These are phyloP conservation scores for Actenoides hombroni DNA, from an alignment of 2,113 vertebrate genomes.

Conservation along the genomic window DNA sequence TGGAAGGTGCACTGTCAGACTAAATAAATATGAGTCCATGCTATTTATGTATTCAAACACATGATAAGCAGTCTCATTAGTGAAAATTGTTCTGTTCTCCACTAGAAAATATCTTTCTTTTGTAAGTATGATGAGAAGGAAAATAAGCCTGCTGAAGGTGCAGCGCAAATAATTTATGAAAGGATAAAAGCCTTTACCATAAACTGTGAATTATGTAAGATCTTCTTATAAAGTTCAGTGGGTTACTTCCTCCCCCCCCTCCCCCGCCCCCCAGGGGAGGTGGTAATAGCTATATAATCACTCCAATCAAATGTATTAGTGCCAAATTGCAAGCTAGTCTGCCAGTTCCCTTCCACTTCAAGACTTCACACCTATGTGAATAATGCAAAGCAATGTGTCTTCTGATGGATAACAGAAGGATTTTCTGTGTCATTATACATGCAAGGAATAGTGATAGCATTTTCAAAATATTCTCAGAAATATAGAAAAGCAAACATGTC, in stretches of 20 bases:
- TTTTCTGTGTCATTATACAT: background rate
- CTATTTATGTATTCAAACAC: background rate
- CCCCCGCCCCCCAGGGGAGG: background rate
- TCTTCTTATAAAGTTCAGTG: background rate
- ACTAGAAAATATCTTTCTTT: background rate
- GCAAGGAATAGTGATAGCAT: background rate
- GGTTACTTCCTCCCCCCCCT: background rate
- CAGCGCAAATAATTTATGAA: background rate
- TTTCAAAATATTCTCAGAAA: background rate
- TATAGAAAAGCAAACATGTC: background rate
- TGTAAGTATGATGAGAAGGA: background rate
- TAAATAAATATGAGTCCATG: background rate
- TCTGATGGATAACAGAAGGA: background rate
- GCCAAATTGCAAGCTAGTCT: background rate
- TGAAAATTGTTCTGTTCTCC: background rate
- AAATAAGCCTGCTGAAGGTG: background rate
- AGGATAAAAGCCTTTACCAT: background rate
- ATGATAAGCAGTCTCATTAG: background rate
- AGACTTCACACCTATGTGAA: background rate
- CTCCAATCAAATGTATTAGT: background rate
- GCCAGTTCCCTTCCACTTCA: background rate
- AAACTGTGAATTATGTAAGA: background rate
- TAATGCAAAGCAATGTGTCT: background rate
- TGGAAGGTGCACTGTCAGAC: background rate
- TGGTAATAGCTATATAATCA: background rate